phyloP scores from a whole-genome alignment of 2,113 vertebrate species.

The Cebidichthys violaceus region DNA sequence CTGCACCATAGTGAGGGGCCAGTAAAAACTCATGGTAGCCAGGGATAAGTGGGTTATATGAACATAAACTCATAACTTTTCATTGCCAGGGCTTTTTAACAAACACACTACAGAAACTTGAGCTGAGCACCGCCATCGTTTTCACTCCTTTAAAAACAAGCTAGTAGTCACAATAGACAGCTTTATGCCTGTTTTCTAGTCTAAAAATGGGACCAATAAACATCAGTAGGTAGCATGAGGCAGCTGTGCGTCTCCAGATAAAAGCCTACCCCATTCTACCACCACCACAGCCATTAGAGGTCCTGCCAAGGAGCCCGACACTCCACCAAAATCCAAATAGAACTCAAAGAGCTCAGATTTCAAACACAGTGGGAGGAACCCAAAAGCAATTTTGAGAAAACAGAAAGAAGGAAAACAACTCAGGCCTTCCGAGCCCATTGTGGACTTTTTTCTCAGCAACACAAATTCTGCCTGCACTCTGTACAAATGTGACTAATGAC shows the following conservation, averaged over 20 bases:
- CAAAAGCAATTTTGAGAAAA: slow-evolving; percentile 19
- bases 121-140: background rate
- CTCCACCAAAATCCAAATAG: slow-evolving; percentile 54
- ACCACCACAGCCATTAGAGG: slow-evolving; percentile 31
- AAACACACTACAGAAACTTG: background rate
- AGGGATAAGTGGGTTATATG: slow-evolving; percentile 26
- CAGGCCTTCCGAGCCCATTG: background rate
- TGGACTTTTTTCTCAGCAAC: background rate
- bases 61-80: background rate
- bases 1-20: slow-evolving; percentile 1
- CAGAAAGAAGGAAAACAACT: slow-evolving; percentile 41
- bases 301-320: slow-evolving; percentile 53
- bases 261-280: slow-evolving; percentile 45
- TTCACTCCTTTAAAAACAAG: slow-evolving; percentile 4
- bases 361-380: slow-evolving; percentile 56
- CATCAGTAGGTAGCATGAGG: slow-evolving; percentile 38
- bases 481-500: slow-evolving; percentile 22
- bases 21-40: slow-evolving; percentile 8
- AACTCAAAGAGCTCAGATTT: slow-evolving; percentile 64
- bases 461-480: slow-evolving; percentile 1
- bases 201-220: slow-evolving; percentile 67
- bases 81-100: background rate
- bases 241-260: slow-evolving; percentile 48
- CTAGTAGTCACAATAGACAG: background rate
- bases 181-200: slow-evolving; percentile 32